phyloP scores from a whole-genome alignment of 2,888 invertebrate genomes.

The Cosmia trapezina region DNA sequence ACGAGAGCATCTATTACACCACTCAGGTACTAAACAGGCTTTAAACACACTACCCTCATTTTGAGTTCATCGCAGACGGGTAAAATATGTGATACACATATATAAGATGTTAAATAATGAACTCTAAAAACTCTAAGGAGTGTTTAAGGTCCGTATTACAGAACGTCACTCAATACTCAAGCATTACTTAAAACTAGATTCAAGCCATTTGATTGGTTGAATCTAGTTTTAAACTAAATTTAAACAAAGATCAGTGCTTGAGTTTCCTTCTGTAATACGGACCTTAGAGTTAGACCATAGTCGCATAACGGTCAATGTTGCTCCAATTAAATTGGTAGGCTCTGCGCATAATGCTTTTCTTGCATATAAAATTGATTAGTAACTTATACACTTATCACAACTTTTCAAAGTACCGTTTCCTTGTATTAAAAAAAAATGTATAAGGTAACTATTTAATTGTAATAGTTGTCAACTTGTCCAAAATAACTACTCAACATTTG shows the following conservation, averaged over 20 bases:
- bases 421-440: slow-evolving; percentile 39
- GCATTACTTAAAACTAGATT: too few species aligned
- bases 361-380: slow-evolving; percentile 14
- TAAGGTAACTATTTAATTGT: slow-evolving; percentile 43
- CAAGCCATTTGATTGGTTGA: too few species aligned
- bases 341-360: neutral
- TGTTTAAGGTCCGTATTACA: too few species aligned
- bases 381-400: slow-evolving; percentile 48
- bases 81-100: too few species aligned
- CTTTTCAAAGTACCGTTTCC: slow-evolving; percentile 27
- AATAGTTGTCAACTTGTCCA: slow-evolving; percentile 31
- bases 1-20: neutral
- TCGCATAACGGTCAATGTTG: neutral
- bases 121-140: too few species aligned
- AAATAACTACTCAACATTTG: neutral
- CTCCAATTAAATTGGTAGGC: slow-evolving; percentile 16
- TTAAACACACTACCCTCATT: neutral
- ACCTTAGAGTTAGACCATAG: neutral
- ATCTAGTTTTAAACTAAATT: too few species aligned
- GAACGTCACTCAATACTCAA: too few species aligned
- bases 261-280: too few species aligned
- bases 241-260: too few species aligned
- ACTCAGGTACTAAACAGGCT: too few species aligned
- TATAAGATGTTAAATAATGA: too few species aligned
- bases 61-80: neutral